These are phyloP conservation scores for Probosciger aterrimus DNA, from an alignment of 2,113 vertebrate genomes.

Conservation along the genomic window DNA sequence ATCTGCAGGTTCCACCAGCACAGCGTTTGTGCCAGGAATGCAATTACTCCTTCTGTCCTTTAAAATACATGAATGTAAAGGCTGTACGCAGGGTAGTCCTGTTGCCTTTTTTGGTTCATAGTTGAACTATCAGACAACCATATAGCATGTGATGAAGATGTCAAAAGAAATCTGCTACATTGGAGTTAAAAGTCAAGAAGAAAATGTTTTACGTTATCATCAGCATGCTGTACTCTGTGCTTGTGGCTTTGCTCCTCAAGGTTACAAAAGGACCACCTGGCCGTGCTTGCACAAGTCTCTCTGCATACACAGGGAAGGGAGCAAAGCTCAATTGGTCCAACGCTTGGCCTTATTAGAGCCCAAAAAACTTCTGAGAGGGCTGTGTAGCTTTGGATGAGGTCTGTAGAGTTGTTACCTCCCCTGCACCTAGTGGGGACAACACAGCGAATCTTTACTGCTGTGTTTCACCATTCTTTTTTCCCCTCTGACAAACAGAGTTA, in stretches of 20 bases:
- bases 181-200: not conserved
- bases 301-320: not conserved
- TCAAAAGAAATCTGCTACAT: not conserved
- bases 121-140: not conserved
- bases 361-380: not conserved
- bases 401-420: not conserved
- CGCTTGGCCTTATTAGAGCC: not conserved
- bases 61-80: not conserved
- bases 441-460: not conserved
- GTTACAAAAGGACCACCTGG: not conserved
- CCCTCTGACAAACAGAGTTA: not conserved
- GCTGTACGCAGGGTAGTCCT: not conserved
- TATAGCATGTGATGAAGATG: not conserved
- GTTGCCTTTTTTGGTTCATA: not conserved
- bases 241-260: not conserved
- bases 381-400: not conserved
- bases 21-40: not conserved
- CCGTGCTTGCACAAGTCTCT: not conserved
- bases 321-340: fast-evolving
- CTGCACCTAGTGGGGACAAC: not conserved
- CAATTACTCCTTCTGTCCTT: not conserved
- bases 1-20: not conserved
- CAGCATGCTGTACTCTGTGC: not conserved
- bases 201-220: not conserved
- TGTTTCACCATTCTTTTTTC: not conserved